Percentiles rank a stretch among this genome's conserved stretches.
Conservation (phyloP, 2,888 invertebrate species). For the Diplolepis rosae region DNA sequence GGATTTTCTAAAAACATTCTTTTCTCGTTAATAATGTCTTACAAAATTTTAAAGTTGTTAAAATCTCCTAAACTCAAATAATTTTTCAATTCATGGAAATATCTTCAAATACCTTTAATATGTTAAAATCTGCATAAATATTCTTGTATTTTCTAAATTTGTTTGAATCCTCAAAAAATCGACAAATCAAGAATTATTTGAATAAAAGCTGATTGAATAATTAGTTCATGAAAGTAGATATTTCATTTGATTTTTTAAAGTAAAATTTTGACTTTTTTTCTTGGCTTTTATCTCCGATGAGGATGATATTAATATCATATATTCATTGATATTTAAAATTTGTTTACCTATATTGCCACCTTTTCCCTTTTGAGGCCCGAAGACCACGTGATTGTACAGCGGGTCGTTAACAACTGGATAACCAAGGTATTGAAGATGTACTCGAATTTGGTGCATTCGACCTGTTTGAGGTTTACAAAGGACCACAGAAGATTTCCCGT, state of each 20-base stretch:
- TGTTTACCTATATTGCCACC: conserved; percentile 52
- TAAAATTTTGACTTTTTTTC: background rate
- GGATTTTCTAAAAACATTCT: too few species aligned
- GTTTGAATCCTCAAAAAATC: too few species aligned
- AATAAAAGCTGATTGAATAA: background rate
- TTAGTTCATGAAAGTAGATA: too few species aligned
- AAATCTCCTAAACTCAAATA: too few species aligned
- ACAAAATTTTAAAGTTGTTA: too few species aligned
- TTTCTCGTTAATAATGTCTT: too few species aligned
- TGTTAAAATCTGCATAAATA: too few species aligned
- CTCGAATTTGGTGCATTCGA: conserved; percentile 98
- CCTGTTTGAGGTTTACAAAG: conserved; percentile 96
- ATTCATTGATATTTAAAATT: background rate
- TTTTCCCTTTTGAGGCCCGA: conserved; percentile 87
- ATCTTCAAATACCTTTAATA: too few species aligned
- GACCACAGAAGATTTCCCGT: conserved; percentile 93
- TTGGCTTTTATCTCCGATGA: too few species aligned
- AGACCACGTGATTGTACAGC: conserved; percentile 95
- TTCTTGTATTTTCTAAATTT: too few species aligned
- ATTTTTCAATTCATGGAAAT: too few species aligned
- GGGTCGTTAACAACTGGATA: conserved; percentile 98
- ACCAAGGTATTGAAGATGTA: conserved; percentile 97
- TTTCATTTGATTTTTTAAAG: background rate
- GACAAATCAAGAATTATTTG: too few species aligned
- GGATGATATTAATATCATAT: background rate